Base-by-base conservation (phyloP, 2,113 vertebrate genomes). In the Petrocephalus microphthalmus region DNA sequence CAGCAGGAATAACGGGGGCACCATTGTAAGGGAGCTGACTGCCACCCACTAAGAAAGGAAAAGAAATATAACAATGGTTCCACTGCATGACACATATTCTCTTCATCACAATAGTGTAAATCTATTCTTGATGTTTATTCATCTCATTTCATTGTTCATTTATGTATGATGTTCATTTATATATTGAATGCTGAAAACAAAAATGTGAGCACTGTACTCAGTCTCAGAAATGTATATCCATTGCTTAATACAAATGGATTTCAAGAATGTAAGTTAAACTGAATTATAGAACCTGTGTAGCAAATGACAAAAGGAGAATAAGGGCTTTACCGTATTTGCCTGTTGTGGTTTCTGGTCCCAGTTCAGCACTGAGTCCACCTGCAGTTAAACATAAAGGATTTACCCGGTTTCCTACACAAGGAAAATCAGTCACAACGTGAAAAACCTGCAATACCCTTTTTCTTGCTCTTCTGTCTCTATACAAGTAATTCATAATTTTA, bases 21-120 rank as follows among this genome's bases (percentile, higher is more conserved):
- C 92, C 92, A 37, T 89, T 92, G 88, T 93, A 94, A 81, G 91
- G 92, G 25, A 88, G 88, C 20, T 90, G 91, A 83, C 25, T 88
- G 22, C 90, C 87, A 2, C 57, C 91, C 74, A 86, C 93, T 93
- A 87, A 47, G 64, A 25, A 91, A 87, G 57, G 54, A 53, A 22
- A 56, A 42, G 20, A 56, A 52, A n/a, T 19, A 54, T 19, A 53
- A 88, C 1, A 5, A 78, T 17, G 81, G n/a, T 8, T 85, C 53
- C 53, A 2, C 6, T 47, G 17, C 78, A 49, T 64, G 8, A 42
- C 29, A 29, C 19, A 82, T 49, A 82, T 47, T 49, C 7, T 42
- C 78, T 82, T 82, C 13, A 45, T 82, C 45, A 47, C 19, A 49
- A 82, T 19, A 49, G 45, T 37, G 67, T 17, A 37, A 74, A 15